A percentile compares a stretch with the other conserved stretches of the same genome.
Conservation (phyloP, 1,140 invertebrate species). For the Ctenoplectra terminalis region DNA sequence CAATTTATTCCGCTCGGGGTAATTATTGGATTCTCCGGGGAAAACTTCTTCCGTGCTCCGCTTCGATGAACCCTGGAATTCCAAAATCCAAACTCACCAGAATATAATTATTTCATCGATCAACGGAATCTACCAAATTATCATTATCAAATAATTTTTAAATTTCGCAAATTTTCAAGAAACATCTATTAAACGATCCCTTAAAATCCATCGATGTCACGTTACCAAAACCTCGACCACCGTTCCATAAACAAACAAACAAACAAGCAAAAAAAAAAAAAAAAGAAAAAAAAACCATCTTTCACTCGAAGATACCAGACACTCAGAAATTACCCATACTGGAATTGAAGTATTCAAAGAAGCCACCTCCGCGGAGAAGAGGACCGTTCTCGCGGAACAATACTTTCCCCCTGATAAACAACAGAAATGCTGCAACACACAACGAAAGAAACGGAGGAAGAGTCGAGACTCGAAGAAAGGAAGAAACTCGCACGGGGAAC, state of each 20-base stretch:
- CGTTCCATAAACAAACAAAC: no score
- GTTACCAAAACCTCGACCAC: no score
- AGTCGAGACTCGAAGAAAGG: not conserved
- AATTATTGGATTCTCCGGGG: not conserved
- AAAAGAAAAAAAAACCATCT: not conserved
- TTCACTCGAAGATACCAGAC: not conserved
- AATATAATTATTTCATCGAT: no score
- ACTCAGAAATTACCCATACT: not conserved
- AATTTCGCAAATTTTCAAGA: no score
- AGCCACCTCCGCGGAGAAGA: not conserved
- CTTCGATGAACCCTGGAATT: not conserved
- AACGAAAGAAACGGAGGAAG: not conserved
- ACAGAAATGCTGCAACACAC: not conserved
- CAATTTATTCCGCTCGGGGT: constrained; percentile 2
- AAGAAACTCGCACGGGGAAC: not conserved
- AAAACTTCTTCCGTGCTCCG: not conserved
- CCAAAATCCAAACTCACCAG: no score
- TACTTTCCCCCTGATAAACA: not conserved
- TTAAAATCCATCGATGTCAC: no score
- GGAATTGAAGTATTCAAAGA: constrained; percentile 28
- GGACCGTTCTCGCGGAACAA: not conserved
- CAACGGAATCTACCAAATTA: no score
- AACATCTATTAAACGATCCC: no score
- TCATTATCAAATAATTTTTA: no score
- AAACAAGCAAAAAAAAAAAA: no score